Base-by-base conservation (phyloP, 35 echinoderm and acorn worm genomes). In the Acanthaster planci region DNA sequence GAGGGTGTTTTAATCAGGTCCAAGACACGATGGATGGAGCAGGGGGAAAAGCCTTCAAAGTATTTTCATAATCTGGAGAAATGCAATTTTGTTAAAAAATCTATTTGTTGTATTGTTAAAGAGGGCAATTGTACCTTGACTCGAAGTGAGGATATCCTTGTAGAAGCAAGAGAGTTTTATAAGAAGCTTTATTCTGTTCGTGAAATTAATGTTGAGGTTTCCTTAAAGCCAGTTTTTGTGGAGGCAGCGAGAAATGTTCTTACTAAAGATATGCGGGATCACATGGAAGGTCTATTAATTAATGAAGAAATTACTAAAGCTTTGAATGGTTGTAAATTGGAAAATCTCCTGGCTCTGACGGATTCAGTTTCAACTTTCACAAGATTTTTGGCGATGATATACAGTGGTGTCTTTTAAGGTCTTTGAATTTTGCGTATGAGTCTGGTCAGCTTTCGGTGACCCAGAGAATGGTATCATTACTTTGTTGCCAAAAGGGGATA, bases 321-420 rank as follows among this genome's bases (percentile, higher is more conserved):
- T 2, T 76, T 67, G 39, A 55, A 54, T 15, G 72, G 72, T 14
- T 68, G 57, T 37, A 78, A 78, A 52, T 40, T 78, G 18, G 77
- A 47, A 78, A 78, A 17, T 86, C 67, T 77, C 67, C 84, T 22
- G 84, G 84, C 17, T 22, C 67, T 32, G 68, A 86, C 51, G 84
- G 68, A 50, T 86, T 77, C 77, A 78, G 60, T 79, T 64, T 32
- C 15, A 44, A 86, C 14, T 52, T 78, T 78, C 78, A 86, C 22
- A 86, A 77, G 60, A 14, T 1, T 37, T 85, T 86, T 85, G 17
- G 8, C 8, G 0, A 59, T 17, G 56, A n/a, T 8, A 0, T 59
- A 59, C 8, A n/a, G 14, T 59, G 56, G 19, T 59, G 19, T 59
- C 56, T 59, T 59, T 18, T 59, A 17, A 2, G 56, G 4, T 59